Evolutionary conservation across 2,888 invertebrate species (phyloP).

Genomic region (Dolichopus griseipennis): DNA sequence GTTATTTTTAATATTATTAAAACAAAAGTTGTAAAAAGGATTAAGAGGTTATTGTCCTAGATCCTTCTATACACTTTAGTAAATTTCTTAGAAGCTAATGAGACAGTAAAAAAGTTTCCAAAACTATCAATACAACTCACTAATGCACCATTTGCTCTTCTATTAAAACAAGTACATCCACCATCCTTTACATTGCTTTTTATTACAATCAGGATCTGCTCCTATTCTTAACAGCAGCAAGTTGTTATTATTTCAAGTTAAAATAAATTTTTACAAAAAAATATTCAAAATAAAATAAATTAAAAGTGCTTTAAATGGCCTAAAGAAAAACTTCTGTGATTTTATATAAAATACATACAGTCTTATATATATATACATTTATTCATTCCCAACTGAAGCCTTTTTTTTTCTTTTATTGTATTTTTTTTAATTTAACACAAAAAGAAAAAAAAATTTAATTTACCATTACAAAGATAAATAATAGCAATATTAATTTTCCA

Average conservation of each 20-base stretch:
- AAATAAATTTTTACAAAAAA: background rate
- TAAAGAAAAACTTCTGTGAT: background rate
- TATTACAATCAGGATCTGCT: no score
- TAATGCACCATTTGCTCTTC: no score
- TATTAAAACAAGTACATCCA: no score
- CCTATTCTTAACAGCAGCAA: no score
- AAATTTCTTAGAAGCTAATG: no score
- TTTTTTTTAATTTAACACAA: background rate
- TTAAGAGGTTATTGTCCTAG: no score
- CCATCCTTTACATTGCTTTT: no score
- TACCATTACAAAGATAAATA: slow-evolving; percentile 3
- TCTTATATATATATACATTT: background rate
- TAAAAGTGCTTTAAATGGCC: background rate
- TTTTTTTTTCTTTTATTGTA: background rate
- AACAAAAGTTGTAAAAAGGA: no score
- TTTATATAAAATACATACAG: background rate
- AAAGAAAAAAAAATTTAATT: background rate
- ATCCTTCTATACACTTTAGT: no score
- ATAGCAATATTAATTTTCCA: slow-evolving; percentile 1
- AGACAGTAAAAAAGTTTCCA: no score
- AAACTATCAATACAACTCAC: no score
- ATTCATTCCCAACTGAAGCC: background rate
- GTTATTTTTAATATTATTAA: no score
- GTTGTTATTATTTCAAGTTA: background rate
- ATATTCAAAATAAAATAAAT: background rate